A percentile compares a stretch with the other conserved stretches of the same genome.
These are phyloP conservation scores for Ctenomys sociabilis DNA, from an alignment of 2,113 vertebrate species.

Conservation along the genomic window DNA sequence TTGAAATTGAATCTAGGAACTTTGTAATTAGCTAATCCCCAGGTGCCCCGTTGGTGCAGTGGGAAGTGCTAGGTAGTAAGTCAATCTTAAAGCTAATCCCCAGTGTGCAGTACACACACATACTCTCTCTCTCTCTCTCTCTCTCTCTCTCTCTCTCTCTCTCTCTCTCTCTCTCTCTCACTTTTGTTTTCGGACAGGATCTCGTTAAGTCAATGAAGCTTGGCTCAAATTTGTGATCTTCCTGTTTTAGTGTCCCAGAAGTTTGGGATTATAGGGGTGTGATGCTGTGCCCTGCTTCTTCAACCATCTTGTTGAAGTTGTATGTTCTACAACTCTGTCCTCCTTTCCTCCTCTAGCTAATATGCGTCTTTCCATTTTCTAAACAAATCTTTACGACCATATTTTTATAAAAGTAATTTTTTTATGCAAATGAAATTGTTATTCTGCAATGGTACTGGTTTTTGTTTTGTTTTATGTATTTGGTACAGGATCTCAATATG, in stretches of 20 bases:
- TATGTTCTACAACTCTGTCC: background rate
- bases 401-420: background rate
- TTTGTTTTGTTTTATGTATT: background rate
- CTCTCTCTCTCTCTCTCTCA: too few species aligned
- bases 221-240: background rate
- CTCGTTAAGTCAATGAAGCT: background rate
- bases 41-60: too few species aligned
- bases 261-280: background rate
- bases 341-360: background rate
- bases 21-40: background rate
- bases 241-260: background rate
- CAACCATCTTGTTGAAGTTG: too few species aligned
- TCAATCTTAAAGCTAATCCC: too few species aligned
- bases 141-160: too few species aligned
- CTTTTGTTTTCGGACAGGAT: background rate
- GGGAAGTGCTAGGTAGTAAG: too few species aligned
- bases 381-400: background rate
- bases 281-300: background rate
- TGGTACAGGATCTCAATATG: too few species aligned
- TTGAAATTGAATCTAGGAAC: background rate
- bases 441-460: background rate
- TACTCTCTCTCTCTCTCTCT: too few species aligned
- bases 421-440: slow-evolving; percentile 16
- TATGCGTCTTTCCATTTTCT: slow-evolving; percentile 16
- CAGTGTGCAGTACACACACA: too few species aligned